Percentiles rank a stretch among this genome's conserved stretches.
phyloP scores from a whole-genome alignment of 1,140 invertebrate species.

The Maconellicoccus hirsutus region DNA sequence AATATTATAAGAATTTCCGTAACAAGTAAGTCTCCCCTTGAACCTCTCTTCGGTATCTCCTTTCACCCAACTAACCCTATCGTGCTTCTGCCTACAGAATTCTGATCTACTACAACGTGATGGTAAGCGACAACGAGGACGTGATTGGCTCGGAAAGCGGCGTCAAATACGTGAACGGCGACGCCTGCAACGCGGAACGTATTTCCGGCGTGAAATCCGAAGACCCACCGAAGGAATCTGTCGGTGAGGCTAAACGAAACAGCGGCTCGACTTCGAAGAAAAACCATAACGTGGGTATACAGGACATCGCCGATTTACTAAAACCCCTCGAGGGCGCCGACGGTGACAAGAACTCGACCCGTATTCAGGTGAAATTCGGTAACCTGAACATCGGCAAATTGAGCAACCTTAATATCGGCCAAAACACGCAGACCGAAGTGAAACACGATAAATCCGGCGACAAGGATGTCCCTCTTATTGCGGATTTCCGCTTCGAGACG shows the following conservation, averaged over 20 bases:
- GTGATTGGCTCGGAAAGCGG: conserved; percentile 29
- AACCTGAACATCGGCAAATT: conserved; percentile 31
- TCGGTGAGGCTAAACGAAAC: no score
- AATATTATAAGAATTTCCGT: conserved; percentile 53
- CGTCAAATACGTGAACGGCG: background rate
- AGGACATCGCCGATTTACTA: conserved; percentile 26
- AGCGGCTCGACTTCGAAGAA: background rate
- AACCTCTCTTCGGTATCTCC: no score
- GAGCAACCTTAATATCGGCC: conserved; percentile 31
- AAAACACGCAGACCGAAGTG: conserved; percentile 23
- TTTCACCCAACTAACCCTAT: background rate
- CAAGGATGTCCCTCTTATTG: conserved; percentile 63
- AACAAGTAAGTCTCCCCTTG: conserved; percentile 42
- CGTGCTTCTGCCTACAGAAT: conserved; percentile 40
- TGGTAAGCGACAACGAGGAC: conserved; percentile 48
- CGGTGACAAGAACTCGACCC: conserved; percentile 26
- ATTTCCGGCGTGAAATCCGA: no score
- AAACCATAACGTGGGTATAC: conserved; percentile 21
- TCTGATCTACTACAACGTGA: conserved; percentile 54
- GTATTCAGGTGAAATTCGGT: conserved; percentile 31
- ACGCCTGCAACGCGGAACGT: background rate
- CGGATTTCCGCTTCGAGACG: conserved; percentile 48
- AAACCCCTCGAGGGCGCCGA: conserved; percentile 1
- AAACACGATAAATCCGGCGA: conserved; percentile 50
- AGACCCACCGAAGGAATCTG: no score